Evolutionary conservation across 1,140 invertebrate genomes (phyloP).

Genomic region (Apis florea): DNA sequence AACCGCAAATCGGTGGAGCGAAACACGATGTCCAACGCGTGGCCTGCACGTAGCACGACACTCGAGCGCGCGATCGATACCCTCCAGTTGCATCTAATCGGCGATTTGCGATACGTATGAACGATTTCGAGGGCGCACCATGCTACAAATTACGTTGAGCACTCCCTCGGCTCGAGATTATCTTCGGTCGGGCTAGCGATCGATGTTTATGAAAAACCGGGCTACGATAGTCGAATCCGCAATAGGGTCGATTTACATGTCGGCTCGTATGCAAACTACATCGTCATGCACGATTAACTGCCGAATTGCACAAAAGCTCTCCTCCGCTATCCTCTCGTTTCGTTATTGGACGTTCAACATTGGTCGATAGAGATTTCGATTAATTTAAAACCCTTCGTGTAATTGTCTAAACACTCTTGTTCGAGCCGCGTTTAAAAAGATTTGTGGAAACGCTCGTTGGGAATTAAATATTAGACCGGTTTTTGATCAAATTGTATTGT

Average conservation of each 20-base stretch:
- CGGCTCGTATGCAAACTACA: neutral
- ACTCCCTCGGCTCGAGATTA: constrained; percentile 16
- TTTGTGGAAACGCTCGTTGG: neutral
- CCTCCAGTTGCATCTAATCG: constrained; percentile 5
- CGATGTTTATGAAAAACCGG: constrained; percentile 21
- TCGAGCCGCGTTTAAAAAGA: neutral
- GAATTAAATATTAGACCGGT: neutral
- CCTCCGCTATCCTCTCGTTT: neutral
- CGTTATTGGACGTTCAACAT: neutral
- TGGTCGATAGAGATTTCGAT: neutral
- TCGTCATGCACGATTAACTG: neutral
- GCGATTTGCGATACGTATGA: constrained; percentile 28
- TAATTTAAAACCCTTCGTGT: neutral
- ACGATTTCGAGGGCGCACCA: constrained; percentile 18
- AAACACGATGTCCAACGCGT: neutral
- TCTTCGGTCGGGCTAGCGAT: neutral
- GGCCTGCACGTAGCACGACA: neutral
- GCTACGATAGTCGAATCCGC: neutral
- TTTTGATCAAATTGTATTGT: too few relatives aligned
- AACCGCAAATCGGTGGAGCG: constrained; percentile 25
- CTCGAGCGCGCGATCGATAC: constrained; percentile 31
- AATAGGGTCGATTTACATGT: neutral
- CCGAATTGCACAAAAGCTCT: neutral
- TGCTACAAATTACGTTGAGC: constrained; percentile 19
- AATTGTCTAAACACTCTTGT: neutral